Evolutionary conservation across 35 echinoderm and acorn worm genomes (phyloP).

Genomic region (Patiria miniata): DNA sequence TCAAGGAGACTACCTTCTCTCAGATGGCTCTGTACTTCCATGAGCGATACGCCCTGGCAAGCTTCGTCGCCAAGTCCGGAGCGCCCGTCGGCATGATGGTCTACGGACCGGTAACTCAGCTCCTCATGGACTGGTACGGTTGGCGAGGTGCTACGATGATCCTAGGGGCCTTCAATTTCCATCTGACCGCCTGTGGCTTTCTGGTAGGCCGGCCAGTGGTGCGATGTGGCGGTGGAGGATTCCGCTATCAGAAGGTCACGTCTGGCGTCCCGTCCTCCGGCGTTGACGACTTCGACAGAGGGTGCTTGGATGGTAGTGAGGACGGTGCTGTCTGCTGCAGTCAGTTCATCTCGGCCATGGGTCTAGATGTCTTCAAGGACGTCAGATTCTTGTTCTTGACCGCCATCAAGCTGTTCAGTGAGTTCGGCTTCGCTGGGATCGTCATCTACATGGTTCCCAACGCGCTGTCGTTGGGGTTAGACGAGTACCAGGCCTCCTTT

Average conservation of each 20-base stretch:
- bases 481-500: constrained; percentile 1
- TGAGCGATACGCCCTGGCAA: not conserved
- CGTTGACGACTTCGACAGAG: not conserved
- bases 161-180: not conserved
- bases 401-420: not conserved
- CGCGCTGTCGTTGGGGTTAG: not conserved
- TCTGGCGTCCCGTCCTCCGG: not conserved
- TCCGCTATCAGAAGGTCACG: not conserved
- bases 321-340: not conserved
- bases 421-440: not conserved
- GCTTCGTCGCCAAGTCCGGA: not conserved
- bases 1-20: not conserved
- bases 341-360: not conserved
- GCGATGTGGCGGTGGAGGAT: not conserved
- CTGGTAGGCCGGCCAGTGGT: not conserved
- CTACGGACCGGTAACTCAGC: not conserved
- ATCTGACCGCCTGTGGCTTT: not conserved
- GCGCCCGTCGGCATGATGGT: constrained; percentile 14
- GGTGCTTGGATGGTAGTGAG: not conserved
- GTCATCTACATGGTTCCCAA: constrained; percentile 23
- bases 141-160: constrained; percentile 10
- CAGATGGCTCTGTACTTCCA: constrained; percentile 24
- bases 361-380: not conserved
- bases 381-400: not conserved
- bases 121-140: not conserved